Base-by-base conservation (phyloP, 2,888 invertebrate species). In the Gibbula magus region DNA sequence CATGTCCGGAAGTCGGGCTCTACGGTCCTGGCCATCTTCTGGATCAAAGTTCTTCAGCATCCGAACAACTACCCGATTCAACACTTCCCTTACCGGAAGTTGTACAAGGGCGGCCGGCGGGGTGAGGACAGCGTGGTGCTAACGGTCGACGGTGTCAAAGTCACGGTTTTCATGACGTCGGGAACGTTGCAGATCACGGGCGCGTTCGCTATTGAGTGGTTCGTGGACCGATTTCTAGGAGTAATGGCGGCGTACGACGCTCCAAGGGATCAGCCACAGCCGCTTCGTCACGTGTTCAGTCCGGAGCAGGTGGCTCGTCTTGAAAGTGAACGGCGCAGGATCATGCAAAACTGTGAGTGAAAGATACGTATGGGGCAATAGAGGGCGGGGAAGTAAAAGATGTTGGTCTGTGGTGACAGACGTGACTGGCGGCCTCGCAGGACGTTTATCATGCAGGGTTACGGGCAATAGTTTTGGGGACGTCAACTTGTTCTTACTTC, bases 11-110 rank as follows among this genome's bases (percentile, higher is more conserved):
- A 35, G 20, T 82, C 82, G 75, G 91, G 91, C n/a, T 90, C 90
- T 25, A 88, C 85, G 20, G 82, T 87, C 0, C 81, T 91, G 39
- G 91, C 89, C 2, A 86, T 87, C 80, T 88, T 92, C 74, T 92
- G 92, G 92, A 79, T 89, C 16, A 84, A 89, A 25, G 88, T 91
- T 1, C 84, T 92, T 0, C 89, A 91, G 77, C 89, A 91, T 82
- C 84, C 87, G 20, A 86, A 89, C 77, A 91, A 91, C 79, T 91
- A 88, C 82, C 91, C 91, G 13, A 84, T 87, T 73, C 82, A 85
- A 18, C 86, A 83, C 53, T 88, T 86, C 74, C 86, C 88, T 8
- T 91, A 90, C 83, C 86, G 85, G 73, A 87, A 88, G 54, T 78
- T 88, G n/a, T 88, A 89, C 70, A 56, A 66, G 32, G 79, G 76